These are phyloP conservation scores for Hydrotaea cyrtoneurina DNA, from an alignment of 2,888 invertebrate genomes.

Conservation along the genomic window DNA sequence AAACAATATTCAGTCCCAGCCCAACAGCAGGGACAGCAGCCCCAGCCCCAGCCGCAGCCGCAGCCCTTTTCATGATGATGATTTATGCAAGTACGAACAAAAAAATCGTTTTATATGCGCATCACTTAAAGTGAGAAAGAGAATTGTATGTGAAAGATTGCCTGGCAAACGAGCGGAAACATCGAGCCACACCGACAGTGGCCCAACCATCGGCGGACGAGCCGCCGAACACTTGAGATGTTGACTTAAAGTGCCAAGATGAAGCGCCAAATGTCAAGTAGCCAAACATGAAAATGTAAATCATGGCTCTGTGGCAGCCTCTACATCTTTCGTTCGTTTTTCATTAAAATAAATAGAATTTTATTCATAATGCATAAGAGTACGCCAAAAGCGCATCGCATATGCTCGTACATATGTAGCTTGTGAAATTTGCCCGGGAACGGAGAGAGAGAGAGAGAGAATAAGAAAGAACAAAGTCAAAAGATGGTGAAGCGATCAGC, in stretches of 20 bases:
- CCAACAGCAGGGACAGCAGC: too few relatives aligned
- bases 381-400: too few relatives aligned
- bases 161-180: background rate
- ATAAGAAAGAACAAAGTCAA: conserved; percentile 7
- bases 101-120: conserved; percentile 75
- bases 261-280: conserved; percentile 68
- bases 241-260: conserved; percentile 62
- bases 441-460: too few relatives aligned
- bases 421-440: conserved; percentile 51
- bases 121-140: conserved; percentile 71
- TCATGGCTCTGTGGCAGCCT: conserved; percentile 1
- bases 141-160: conserved; percentile 45
- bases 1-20: too few relatives aligned
- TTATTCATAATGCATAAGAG: conserved; percentile 61
- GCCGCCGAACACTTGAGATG: conserved; percentile 19
- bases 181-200: background rate
- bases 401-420: conserved; percentile 32
- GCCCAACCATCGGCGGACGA: conserved; percentile 5
- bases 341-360: conserved; percentile 33
- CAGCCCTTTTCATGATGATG: conserved; percentile 57
- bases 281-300: conserved; percentile 65
- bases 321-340: conserved; percentile 12
- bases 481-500: background rate
- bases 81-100: conserved; percentile 57
- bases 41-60: background rate